Base-by-base conservation (phyloP, 2,888 invertebrate genomes). In the Pollenia angustigena region DNA sequence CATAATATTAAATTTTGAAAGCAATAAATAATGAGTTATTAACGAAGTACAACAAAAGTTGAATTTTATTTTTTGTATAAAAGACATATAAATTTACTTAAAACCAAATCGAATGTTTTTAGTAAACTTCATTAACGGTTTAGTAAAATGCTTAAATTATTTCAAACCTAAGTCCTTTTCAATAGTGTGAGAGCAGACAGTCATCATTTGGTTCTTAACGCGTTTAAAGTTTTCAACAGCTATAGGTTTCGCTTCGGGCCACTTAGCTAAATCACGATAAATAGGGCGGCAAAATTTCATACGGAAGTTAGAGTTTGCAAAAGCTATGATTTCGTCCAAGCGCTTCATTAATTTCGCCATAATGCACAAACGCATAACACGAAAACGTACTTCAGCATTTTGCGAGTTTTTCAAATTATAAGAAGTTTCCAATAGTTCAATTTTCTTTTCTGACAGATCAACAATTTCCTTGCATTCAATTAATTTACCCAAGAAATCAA, bases 261-360 rank as follows among this genome's bases (percentile, higher is more conserved):
- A 98, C 0, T 94, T 94, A 89, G 96, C 97, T 82, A 98, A 94
- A 91, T 97, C 97, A 86, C 97, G 95, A 93, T 98, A 98, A 68
- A 99, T 94, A 3, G 98, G 98, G 48, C 97, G 95, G 2, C 97
- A 96, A 93, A 96, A 99, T 93, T 99, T 99, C 97, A 98, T 97
- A 78, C 99, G 95, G 50, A 98, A 98, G 91, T 97, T 96, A 18
- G 95, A 95, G 89, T 97, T 97, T 10, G 97, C 95, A 94, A 98
- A 98, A 23, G 95, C 92, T 79, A 98, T 94, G 1, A 96, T 96
- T 16, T 95, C 94, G 1, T 94, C 93, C 50, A 98, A 93, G 90
- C 95, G 95, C 0, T 95, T 94, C 42, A 94, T 93, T 94, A 97
- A 96, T 79, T 94, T 95, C 12, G 96, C 96, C 91, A 95, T 96